These are phyloP conservation scores for Baryphthengus martii DNA, from an alignment of 2,113 vertebrate genomes.

Conservation along the genomic window DNA sequence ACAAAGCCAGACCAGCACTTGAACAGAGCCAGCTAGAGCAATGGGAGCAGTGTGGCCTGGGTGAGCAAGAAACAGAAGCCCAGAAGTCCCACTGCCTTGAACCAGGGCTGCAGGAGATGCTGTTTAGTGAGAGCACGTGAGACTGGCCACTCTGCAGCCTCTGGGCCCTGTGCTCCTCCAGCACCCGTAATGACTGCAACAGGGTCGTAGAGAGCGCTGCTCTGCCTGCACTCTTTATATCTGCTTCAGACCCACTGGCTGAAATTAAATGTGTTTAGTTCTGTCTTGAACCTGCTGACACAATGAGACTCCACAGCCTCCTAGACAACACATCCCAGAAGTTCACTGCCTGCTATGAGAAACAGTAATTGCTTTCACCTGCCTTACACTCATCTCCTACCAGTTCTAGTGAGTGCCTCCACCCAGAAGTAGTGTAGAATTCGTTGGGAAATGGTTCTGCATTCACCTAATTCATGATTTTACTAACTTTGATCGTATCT, in stretches of 20 bases:
- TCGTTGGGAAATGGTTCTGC: background rate
- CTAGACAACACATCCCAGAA: background rate
- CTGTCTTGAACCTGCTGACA: background rate
- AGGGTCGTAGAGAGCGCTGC: background rate
- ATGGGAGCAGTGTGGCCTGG: background rate
- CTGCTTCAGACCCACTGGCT: background rate
- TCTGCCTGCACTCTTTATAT: background rate
- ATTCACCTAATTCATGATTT: background rate
- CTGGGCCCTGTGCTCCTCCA: background rate
- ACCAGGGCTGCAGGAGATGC: background rate
- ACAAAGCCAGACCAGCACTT: background rate
- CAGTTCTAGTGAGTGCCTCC: background rate
- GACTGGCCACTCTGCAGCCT: background rate
- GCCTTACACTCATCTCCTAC: background rate
- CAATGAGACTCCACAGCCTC: background rate
- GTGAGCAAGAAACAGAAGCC: background rate
- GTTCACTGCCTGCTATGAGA: background rate
- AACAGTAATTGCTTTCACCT: background rate
- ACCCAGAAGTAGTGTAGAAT: background rate
- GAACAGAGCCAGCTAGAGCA: background rate
- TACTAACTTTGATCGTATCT: background rate
- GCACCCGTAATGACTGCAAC: rapidly evolving
- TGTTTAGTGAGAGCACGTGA: background rate
- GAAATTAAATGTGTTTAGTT: background rate
- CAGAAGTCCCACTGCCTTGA: background rate